Percentiles rank a stretch among this genome's conserved stretches.
These are phyloP conservation scores for Felis chaus DNA, from an alignment of 2,113 vertebrate species.

Conservation along the genomic window DNA sequence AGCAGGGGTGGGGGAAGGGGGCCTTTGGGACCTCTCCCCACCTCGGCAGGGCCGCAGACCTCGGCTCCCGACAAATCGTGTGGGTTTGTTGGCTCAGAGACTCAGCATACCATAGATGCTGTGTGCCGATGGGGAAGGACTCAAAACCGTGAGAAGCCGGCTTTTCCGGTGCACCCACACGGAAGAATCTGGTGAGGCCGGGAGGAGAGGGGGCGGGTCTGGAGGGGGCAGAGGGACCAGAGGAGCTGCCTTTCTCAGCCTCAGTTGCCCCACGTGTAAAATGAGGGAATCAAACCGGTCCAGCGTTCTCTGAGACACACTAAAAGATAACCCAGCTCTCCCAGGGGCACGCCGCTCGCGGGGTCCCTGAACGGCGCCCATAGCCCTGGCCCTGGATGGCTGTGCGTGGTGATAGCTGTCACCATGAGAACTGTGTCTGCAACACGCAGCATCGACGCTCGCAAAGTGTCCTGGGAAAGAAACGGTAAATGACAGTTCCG, in stretches of 20 bases:
- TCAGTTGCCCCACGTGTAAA: background rate
- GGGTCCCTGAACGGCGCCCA: rapidly evolving
- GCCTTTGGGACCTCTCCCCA: rapidly evolving
- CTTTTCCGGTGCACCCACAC: rapidly evolving
- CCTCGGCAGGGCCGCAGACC: rapidly evolving
- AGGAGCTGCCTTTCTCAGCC: rapidly evolving
- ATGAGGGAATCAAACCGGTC: rapidly evolving
- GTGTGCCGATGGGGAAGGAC: background rate
- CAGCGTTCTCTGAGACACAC: rapidly evolving
- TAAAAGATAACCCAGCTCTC: background rate
- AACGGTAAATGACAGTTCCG: rapidly evolving
- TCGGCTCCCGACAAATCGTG: rapidly evolving
- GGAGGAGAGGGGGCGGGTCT: rapidly evolving
- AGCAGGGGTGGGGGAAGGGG: rapidly evolving
- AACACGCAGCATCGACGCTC: rapidly evolving
- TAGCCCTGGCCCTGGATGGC: rapidly evolving
- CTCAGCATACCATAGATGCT: rapidly evolving
- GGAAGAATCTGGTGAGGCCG: no score
- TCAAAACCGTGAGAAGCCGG: background rate
- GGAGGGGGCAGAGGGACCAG: background rate
- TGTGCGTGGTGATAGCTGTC: rapidly evolving
- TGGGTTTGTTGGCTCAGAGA: background rate
- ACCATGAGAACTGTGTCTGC: rapidly evolving
- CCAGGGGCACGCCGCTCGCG: rapidly evolving
- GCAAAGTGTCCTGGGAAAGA: background rate